Evolutionary conservation across 2,797 vertebrate genomes (phyloP), one percentile per base, ranked within the genome.

Genomic region (Monodelphis domestica): DNA sequence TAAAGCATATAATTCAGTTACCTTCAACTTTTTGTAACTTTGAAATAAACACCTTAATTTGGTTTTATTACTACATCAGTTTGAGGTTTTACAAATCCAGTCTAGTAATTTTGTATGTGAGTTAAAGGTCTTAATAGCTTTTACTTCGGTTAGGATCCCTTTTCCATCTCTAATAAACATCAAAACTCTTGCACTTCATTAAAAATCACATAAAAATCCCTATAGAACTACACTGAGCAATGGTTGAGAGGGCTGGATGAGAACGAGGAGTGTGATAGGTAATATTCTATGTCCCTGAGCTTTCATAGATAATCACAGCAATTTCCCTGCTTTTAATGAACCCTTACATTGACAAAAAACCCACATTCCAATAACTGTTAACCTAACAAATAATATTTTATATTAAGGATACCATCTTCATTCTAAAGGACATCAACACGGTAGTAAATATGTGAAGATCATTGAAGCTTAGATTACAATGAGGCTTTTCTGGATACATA

Each of bases 201-300:
- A 93, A 93, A 87, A 95, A 91, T 88, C 88, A 54, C 10, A 89
- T 12, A 91, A 95, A 53, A 56, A n/a, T 57, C 84, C 53, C 33
- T 33, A 52, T 55, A 93, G 90, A 92, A 91, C 45, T 84, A 26
- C 92, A 90, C 54, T 84, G 92, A 94, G 38, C 9, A 56, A 51
- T 89, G 28, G 14, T n/a, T 90, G 51, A 90, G 54, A 91, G 63
- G 53, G 30, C 45, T 57, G n/a, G 51, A 91, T 55, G 10, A 94
- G 5, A 30, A n/a, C 52, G 51, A 52, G 90, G 54, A 70, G 30
- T 93, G 9, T 21, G 91, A 52, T 59, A 84, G 45, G 26, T 95
- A 70, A 93, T 93, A 94, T 94, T 89, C 94, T 89, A 92, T 38
- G 53, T 94, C 91, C 33, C 54, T 57, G 6, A 70, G 38, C 14